Evolutionary conservation across 2,797 vertebrate species (phyloP), one percentile per base, ranked within the genome.

Genomic region (Tangara arthus): DNA sequence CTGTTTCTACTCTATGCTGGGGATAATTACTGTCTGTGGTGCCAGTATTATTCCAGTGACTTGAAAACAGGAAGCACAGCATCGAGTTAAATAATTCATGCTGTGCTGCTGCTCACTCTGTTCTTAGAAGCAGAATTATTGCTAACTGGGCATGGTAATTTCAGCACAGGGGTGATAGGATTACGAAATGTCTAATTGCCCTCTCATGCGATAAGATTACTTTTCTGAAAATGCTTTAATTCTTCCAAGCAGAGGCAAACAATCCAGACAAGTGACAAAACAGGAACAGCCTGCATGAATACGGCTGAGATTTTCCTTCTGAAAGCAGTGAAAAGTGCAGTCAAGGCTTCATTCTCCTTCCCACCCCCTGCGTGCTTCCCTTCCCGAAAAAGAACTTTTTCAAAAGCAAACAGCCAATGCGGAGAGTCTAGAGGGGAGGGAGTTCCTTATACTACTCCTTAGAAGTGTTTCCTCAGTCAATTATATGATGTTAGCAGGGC

Each of bases 61-160:
- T 95, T 42, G 63, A 87, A 94, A 94, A 95, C 85, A 93, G 93
- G 94, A 96, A 96, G 75, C 6, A 0, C 56, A 87, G 35, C n/a
- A 83, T 52, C 0, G 30, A 96, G 95, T 94, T 97, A 97, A 97
- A 96, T 96, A 94, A 97, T 96, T 96, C 94, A 96, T 94, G 89
- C 77, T 94, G 95, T 68, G 87, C 82, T 77, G 73, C 80, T 93
- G 82, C 80, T 96, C 94, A 64, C 52, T 82, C 76, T 93, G 73
- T 84, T 95, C 91, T 84, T 89, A 83, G 89, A 91, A 88, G 91
- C 53, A 89, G 91, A 85, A 84, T 84, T 95, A 86, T 47, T 87
- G 94, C 93, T 91, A 91, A 89, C 66, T 57, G 83, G 85, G 73
- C 85, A 91, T 3, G 2, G 89, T 89, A 93, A 90, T 95, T 95